Conservation (phyloP, 2,888 invertebrate genomes). For the Julus scandinavius region DNA sequence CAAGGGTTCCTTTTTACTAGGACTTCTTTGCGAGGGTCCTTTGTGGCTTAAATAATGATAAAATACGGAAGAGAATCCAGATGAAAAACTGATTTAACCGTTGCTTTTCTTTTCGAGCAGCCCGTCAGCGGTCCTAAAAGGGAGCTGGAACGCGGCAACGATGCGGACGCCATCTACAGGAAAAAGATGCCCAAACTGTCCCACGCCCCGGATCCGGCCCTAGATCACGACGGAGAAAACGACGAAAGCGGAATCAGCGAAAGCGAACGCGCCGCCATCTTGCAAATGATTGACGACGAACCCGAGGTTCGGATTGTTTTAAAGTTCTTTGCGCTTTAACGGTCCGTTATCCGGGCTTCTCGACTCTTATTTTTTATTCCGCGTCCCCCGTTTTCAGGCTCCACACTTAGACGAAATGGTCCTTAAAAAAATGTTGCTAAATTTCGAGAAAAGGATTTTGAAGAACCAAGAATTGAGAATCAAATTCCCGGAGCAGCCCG, state of each 20-base stretch:
- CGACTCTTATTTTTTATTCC: too few species aligned
- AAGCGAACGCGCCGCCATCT: slow-evolving; percentile 79
- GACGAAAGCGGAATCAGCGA: slow-evolving; percentile 69
- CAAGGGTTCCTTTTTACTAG: too few species aligned
- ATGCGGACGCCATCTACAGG: slow-evolving; percentile 57
- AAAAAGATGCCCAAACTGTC: slow-evolving; percentile 58
- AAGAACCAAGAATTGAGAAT: slow-evolving; percentile 98
- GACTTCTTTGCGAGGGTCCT: too few species aligned
- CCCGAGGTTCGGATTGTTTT: slow-evolving; percentile 71
- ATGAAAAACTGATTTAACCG: too few species aligned
- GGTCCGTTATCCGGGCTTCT: too few species aligned
- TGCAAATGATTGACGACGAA: slow-evolving; percentile 84
- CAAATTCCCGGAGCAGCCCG: slow-evolving; percentile 95
- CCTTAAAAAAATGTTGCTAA: slow-evolving; percentile 86
- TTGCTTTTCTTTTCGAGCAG: slow-evolving; percentile 14
- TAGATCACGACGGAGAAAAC: slow-evolving; percentile 57
- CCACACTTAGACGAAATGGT: slow-evolving; percentile 88
- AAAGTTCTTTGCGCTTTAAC: not conserved
- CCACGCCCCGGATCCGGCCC: slow-evolving; percentile 58
- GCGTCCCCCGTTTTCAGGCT: slow-evolving; percentile 61
- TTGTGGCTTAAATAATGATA: too few species aligned
- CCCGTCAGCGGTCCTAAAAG: slow-evolving; percentile 69
- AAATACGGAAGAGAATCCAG: too few species aligned
- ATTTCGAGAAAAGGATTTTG: slow-evolving; percentile 93
- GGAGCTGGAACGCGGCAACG: slow-evolving; percentile 64